phyloP scores from a whole-genome alignment of 2,888 invertebrate species.

The Camptogramma bilineatum region DNA sequence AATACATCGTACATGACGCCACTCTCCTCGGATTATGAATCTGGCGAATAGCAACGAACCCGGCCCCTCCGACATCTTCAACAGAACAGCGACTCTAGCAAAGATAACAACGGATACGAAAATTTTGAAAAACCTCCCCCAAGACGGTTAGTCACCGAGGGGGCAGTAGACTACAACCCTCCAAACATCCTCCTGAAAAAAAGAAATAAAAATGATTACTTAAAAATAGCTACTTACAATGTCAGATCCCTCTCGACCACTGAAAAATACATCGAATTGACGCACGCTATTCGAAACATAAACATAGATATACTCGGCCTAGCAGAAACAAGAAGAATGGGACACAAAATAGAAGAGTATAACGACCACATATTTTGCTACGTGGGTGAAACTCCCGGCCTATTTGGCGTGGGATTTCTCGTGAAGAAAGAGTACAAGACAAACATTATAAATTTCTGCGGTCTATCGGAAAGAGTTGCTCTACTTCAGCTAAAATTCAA shows the following conservation, averaged over 20 bases:
- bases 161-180: too few species aligned
- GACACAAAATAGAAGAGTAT: background rate
- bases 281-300: background rate
- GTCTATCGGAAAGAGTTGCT: constrained; percentile 17
- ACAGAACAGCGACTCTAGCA: too few species aligned
- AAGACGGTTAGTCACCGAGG: too few species aligned
- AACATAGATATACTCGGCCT: background rate
- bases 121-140: too few species aligned
- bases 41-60: too few species aligned
- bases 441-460: constrained; percentile 7
- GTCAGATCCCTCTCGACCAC: background rate
- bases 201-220: too few species aligned
- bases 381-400: constrained; percentile 14
- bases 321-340: background rate
- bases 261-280: background rate
- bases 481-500: constrained; percentile 10
- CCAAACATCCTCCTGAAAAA: too few species aligned
- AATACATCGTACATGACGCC: too few species aligned
- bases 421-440: constrained; percentile 16
- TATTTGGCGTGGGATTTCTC: constrained; percentile 13
- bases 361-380: constrained; percentile 15
- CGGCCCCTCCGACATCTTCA: too few species aligned
- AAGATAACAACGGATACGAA: too few species aligned
- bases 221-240: too few species aligned
- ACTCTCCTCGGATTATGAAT: too few species aligned